Evolutionary conservation across 1,140 invertebrate genomes (phyloP), one percentile per base, ranked within the genome.

Genomic region (Pogonus chalceus): DNA sequence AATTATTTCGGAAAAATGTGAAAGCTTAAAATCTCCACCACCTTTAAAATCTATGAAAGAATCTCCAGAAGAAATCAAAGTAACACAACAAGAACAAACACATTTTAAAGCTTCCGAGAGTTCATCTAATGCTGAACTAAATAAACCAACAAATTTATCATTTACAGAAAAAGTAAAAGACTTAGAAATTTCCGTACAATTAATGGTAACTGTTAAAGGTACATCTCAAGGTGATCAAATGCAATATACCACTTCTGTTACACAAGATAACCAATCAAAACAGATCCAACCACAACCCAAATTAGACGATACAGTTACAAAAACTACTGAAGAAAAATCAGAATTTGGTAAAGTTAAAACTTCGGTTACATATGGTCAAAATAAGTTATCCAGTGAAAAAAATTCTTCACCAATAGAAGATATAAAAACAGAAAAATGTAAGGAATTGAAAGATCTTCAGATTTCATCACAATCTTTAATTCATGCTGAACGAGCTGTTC

Each of bases 391-490:
- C 7, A 31, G 26, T 31, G 14, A 31, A 31, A 31, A 43, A 43
- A 43, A 10, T 4, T 43, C 3, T 10, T 4, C 7, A 16, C 7
- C 7, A 43, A 31, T 18, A 12, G 37, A 12, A 4, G 18, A 18
- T 18, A 18, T 12, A 10, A n/a, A n/a, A n/a, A n/a, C n/a, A n/a
- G 37, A 43, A 43, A 9, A 7, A 4, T 10, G 18, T 4, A 7
- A 9, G 18, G 18, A 43, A 4, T 18, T 43, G 3, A 43, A 43
- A 43, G 37, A 43, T 43, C 37, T 43, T 43, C 37, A 43, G 18
- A 43, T 43, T 18, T 43, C 37, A 12, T 43, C 37, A 43, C 37
- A 43, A 43, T 43, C 37, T 43, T 43, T 43, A 18, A 43, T 43
- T 4, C 37, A 43, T 16, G 37, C 37, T 4, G 37, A 43, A 18